Evolutionary conservation across 2,113 vertebrate species (phyloP).

Genomic region (Pseudonaja textilis): DNA sequence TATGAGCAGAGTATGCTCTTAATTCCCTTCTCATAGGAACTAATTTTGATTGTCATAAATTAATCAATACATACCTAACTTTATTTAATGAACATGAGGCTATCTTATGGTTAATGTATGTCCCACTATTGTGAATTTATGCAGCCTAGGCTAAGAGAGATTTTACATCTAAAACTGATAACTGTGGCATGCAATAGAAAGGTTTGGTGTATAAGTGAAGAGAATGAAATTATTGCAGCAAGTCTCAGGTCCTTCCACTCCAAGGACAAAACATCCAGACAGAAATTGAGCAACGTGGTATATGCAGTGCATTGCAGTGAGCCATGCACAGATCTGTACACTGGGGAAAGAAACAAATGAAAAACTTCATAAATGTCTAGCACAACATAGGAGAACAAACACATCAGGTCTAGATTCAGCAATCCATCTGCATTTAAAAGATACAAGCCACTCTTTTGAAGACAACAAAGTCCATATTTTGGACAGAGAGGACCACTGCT

Average conservation of each 20-base stretch:
- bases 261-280: too few species aligned
- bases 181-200: neutral
- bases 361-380: too few species aligned
- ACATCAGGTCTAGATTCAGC: too few species aligned
- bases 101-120: neutral
- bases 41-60: neutral
- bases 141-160: neutral
- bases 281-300: too few species aligned
- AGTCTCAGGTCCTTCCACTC: neutral
- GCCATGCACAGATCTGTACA: too few species aligned
- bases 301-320: too few species aligned
- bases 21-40: neutral
- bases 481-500: too few species aligned
- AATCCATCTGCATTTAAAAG: too few species aligned
- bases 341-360: too few species aligned
- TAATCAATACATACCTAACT: neutral
- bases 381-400: too few species aligned
- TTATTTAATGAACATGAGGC: neutral
- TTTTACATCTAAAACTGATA: neutral
- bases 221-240: neutral
- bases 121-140: neutral
- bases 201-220: neutral
- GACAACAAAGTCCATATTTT: too few species aligned
- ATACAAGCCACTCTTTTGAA: too few species aligned
- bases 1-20: neutral